phyloP scores from a whole-genome alignment of 2,797 vertebrate genomes.

The Myoxocephalus aenaeus region DNA sequence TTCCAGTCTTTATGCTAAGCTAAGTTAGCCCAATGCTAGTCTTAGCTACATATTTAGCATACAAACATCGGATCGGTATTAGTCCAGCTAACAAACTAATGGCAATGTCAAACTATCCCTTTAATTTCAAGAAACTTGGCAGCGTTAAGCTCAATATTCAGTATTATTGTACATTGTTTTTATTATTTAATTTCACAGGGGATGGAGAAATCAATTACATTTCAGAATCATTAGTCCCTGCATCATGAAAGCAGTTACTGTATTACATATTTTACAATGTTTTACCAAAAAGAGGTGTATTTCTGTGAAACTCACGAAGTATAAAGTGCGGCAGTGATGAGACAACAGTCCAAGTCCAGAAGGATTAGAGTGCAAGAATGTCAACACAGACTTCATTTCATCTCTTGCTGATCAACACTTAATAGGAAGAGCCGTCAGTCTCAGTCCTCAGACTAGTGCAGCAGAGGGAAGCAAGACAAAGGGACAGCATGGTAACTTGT shows the following conservation, averaged over 20 bases:
- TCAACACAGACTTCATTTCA: conserved; percentile 23
- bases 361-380: conserved; percentile 60
- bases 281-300: conserved; percentile 26
- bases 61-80: neutral
- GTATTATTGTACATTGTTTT: conserved; percentile 26
- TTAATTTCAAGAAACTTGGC: neutral
- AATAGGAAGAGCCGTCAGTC: conserved; percentile 8
- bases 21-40: neutral
- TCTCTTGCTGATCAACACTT: conserved; percentile 12
- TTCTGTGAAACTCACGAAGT: conserved; percentile 29
- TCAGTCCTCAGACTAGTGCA: conserved; percentile 17
- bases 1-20: neutral
- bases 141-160: neutral
- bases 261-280: conserved; percentile 23
- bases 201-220: conserved; percentile 39
- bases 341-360: conserved; percentile 60
- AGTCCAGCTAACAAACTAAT: neutral
- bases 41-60: neutral
- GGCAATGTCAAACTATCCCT: neutral
- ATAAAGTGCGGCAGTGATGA: conserved; percentile 84
- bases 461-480: conserved; percentile 36
- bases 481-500: conserved; percentile 5
- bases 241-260: conserved; percentile 32
- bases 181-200: conserved; percentile 50
- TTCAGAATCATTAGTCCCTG: conserved; percentile 51